These are phyloP conservation scores for Philotrypesis tridentata DNA, from an alignment of 1,140 invertebrate species.

Conservation along the genomic window DNA sequence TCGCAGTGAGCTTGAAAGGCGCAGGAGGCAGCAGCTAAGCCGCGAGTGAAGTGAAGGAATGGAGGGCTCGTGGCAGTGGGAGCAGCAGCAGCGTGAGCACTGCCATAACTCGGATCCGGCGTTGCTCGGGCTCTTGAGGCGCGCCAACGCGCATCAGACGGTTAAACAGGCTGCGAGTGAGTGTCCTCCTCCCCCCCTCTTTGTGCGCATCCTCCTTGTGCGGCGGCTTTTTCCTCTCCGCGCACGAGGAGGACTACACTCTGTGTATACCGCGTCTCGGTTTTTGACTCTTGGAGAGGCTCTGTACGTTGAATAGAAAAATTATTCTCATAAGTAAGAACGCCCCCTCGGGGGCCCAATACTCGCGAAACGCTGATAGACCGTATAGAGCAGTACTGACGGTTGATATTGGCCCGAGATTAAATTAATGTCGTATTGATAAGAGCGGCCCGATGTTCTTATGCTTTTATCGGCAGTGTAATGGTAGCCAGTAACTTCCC, in stretches of 20 bases:
- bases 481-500: no score
- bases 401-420: no score
- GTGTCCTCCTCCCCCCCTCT: neutral
- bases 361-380: no score
- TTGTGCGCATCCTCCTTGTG: no score
- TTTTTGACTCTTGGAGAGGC: neutral
- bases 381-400: no score
- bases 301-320: no score
- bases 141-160: neutral
- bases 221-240: no score
- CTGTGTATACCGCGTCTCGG: neutral
- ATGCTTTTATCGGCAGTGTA: no score
- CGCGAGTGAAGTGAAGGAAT: constrained; percentile 67
- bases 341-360: no score
- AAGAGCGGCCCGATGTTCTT: no score
- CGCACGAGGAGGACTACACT: neutral
- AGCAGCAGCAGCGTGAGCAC: constrained; percentile 66
- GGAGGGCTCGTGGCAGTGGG: constrained; percentile 71
- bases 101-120: constrained; percentile 42
- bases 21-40: constrained; percentile 59
- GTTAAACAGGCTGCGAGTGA: constrained; percentile 45
- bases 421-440: no score
- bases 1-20: constrained; percentile 60
- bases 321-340: no score
- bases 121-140: constrained; percentile 36